These are phyloP conservation scores for Thalpophila matura DNA, from an alignment of 2,888 invertebrate genomes.

Conservation along the genomic window DNA sequence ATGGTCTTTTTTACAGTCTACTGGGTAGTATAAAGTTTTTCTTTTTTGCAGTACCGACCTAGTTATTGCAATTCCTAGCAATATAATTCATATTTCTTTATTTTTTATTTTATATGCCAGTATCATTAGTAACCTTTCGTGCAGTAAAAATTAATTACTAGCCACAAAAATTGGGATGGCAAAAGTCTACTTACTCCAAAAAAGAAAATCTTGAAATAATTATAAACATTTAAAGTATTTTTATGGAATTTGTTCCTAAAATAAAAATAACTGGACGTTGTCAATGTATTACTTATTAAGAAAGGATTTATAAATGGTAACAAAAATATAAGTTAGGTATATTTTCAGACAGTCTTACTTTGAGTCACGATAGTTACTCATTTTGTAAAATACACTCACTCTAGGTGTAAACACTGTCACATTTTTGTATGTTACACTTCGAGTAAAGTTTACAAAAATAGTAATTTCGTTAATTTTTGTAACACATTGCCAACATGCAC, in stretches of 20 bases:
- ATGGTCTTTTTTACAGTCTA: constrained; percentile 21
- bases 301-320: constrained; percentile 62
- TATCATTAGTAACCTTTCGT: no score
- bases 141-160: no score
- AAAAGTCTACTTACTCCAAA: not conserved
- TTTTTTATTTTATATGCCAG: no score
- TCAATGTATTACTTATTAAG: constrained; percentile 74
- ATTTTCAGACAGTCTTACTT: constrained; percentile 56
- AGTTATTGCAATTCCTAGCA: no score
- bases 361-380: constrained; percentile 18
- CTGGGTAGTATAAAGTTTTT: constrained; percentile 7
- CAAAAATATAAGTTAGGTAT: constrained; percentile 48
- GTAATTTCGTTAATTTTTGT: constrained; percentile 55
- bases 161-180: not conserved
- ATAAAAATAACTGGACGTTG: constrained; percentile 75
- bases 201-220: constrained; percentile 3
- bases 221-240: constrained; percentile 5
- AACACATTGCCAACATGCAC: constrained; percentile 85
- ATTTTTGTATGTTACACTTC: constrained; percentile 15
- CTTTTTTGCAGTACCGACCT: not conserved
- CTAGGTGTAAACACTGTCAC: not conserved
- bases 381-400: constrained; percentile 30
- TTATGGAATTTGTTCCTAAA: constrained; percentile 45
- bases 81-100: no score
- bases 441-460: constrained; percentile 51